A percentile compares a stretch with the other conserved stretches of the same genome.
Conservation (phyloP, 2,797 vertebrate species). For the Anabas testudineus region DNA sequence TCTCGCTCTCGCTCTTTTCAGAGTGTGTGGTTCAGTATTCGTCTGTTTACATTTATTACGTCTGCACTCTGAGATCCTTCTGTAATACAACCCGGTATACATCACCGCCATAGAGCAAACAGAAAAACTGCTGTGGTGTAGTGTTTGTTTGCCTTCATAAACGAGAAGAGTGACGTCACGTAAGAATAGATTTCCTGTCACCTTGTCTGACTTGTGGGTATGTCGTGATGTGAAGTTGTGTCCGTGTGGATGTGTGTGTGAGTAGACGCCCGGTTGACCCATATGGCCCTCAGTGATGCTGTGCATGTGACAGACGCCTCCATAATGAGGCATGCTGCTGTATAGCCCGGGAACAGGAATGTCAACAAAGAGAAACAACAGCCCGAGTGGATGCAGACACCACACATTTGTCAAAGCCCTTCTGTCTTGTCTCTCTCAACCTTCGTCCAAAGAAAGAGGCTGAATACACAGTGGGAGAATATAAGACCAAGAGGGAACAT, state of each 20-base stretch:
- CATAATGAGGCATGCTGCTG: conserved; percentile 59
- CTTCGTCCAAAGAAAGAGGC: conserved; percentile 10
- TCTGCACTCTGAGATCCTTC: conserved; percentile 54
- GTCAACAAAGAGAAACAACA: conserved; percentile 50
- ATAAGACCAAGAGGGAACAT: conserved; percentile 45
- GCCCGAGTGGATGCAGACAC: conserved; percentile 39
- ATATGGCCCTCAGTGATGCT: conserved; percentile 10
- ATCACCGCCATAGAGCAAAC: conserved; percentile 31
- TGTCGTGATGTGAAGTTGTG: conserved; percentile 2
- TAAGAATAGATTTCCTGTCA: conserved; percentile 54
- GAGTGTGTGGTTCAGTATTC: conserved; percentile 51
- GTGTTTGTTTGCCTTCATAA: conserved; percentile 36
- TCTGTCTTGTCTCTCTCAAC: conserved; percentile 26
- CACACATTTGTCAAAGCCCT: conserved; percentile 51
- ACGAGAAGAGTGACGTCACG: conserved; percentile 31
- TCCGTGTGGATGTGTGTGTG: conserved; percentile 7
- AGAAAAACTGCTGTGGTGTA: conserved; percentile 10
- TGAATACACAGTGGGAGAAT: conserved; percentile 8
- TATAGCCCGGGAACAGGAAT: conserved; percentile 22
- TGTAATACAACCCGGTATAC: conserved; percentile 27
- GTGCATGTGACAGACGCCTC: conserved; percentile 42
- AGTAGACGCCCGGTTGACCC: conserved; percentile 28
- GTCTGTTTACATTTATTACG: conserved; percentile 58
- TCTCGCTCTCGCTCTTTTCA: conserved; percentile 10
- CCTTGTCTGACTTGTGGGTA: conserved; percentile 42